Evolutionary conservation across 2,797 vertebrate genomes (phyloP).

Genomic region (Molossus alvarezi): DNA sequence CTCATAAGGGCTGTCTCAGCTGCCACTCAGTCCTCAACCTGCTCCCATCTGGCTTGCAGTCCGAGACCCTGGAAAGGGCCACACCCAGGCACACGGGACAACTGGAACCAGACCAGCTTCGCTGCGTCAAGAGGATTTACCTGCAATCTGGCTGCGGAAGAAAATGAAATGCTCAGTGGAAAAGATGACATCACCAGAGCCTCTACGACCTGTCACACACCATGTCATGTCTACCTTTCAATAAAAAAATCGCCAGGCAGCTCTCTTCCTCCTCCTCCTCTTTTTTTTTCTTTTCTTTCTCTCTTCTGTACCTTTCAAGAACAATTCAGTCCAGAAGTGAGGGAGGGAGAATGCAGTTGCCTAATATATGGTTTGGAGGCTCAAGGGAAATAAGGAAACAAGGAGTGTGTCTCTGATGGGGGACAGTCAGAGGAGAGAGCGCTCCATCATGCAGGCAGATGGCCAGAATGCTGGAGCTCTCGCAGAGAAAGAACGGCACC

Average conservation of each 20-base stretch:
- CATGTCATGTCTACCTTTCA: background rate
- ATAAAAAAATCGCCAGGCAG: background rate
- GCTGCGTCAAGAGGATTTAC: fast-evolving
- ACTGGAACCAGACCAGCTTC: background rate
- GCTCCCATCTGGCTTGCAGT: background rate
- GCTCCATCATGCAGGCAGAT: background rate
- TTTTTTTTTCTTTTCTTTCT: too few relatives aligned
- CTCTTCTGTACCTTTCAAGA: background rate
- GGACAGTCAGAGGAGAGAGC: background rate
- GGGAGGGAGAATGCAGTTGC: fast-evolving
- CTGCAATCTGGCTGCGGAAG: background rate
- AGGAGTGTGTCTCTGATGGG: background rate
- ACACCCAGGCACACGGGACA: background rate
- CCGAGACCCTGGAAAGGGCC: background rate
- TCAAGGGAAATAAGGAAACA: background rate
- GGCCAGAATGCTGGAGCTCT: background rate
- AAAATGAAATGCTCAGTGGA: background rate
- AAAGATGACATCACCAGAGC: background rate
- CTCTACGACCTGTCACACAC: background rate
- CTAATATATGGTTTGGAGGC: background rate
- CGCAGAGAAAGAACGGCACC: background rate
- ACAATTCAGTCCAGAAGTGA: background rate
- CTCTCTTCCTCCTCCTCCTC: background rate
- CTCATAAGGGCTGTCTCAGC: background rate
- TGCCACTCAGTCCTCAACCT: background rate